Conservation (phyloP, 2,113 vertebrate species). For the Noturus placidus region DNA sequence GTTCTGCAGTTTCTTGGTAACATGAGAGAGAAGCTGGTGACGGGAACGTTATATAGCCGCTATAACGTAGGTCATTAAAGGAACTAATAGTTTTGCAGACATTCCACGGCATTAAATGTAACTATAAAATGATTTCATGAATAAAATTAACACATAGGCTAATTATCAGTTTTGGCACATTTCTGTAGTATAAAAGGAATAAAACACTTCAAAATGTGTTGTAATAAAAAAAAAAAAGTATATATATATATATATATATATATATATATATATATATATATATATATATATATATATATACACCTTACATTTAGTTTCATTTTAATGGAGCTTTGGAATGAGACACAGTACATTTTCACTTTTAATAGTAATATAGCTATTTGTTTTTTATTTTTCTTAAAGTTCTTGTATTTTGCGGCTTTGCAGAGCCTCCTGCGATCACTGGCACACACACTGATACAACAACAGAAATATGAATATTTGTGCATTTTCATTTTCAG, state of each 20-base stretch:
- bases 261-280: no score
- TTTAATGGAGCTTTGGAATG: conserved; percentile 25
- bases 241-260: no score
- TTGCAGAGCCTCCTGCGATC: conserved; percentile 55
- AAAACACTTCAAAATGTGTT: background rate
- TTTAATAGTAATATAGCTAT: conserved; percentile 69
- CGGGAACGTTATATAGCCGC: background rate
- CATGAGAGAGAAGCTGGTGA: background rate
- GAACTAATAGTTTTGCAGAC: background rate
- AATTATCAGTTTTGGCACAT: background rate
- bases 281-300: background rate
- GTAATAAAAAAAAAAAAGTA: background rate
- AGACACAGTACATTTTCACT: conserved; percentile 39
- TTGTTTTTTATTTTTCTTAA: conserved; percentile 61
- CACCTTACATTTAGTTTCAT: conserved; percentile 5
- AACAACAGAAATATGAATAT: conserved; percentile 68
- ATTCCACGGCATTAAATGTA: background rate
- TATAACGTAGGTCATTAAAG: background rate
- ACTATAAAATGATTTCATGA: background rate
- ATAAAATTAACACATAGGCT: background rate
- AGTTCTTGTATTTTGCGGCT: conserved; percentile 62
- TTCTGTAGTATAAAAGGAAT: background rate
- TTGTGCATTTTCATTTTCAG: conserved; percentile 32
- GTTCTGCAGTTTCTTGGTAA: no score
- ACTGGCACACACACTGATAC: conserved; percentile 68